Evolutionary conservation across 2,113 vertebrate species (phyloP), one percentile per base, ranked within the genome.

Genomic region (Lipophrys pholis): DNA sequence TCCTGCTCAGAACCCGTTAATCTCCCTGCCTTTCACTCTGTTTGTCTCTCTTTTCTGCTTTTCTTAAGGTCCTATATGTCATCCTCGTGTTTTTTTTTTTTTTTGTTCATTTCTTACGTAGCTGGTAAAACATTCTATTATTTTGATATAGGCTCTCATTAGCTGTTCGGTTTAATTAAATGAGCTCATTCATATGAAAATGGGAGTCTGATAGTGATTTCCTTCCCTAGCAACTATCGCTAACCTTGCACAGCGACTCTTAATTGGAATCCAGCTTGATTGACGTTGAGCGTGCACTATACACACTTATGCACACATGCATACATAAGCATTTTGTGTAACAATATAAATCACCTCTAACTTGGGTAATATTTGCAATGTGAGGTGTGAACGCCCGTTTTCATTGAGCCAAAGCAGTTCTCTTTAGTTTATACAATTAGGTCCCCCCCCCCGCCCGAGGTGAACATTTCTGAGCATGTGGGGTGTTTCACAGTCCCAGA

Each of bases 181-280:
- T 91, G 92, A 86, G 93, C 87, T 80, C 93, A 95, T 95, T 96
- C 95, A 95, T 96, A 95, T 95, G 95, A 96, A 96, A 95, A 96
- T 95, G 89, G 89, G 41, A 45, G 78, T 83, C 93, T 94, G 95
- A 95, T 96, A 95, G 94, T 91, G 93, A 95, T 93, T 92, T 91
- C 74, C 77, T 90, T 94, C 93, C 93, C 88, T 92, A 90, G 94
- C 93, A 95, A 95, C 94, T 95, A 96, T 95, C 94, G 81, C 91
- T 90, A 92, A 93, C 94, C 93, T 93, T 90, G 91, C 91, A 91
- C 90, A 90, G 93, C 92, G 94, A 94, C 93, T 95, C 94, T 95
- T 96, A 96, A 96, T 96, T 96, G 95, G 89, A 92, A 91, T 88
- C 67, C 57, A 46, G 53, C 69, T 83, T 92, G 89, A 92, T 81